Evolutionary conservation across 2,888 invertebrate species (phyloP), one percentile per base, ranked within the genome.

Genomic region (Tribolium freemani): DNA sequence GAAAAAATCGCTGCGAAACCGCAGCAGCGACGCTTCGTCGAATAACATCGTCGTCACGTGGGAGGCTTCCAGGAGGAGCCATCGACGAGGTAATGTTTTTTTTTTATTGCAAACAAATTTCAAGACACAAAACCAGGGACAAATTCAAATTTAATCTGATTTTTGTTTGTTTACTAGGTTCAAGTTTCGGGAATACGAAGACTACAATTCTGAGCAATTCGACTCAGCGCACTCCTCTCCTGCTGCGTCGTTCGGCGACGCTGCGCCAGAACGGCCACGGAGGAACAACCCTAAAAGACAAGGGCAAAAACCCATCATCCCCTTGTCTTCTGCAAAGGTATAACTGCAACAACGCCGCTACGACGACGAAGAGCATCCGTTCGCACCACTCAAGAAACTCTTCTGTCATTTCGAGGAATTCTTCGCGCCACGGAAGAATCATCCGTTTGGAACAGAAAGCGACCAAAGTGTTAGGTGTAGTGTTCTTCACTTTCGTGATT

Each of bases 361-460:
- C 72, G 38, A 78, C 75, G 38, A 72, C 76, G 75, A 72, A 84
- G 79, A 81, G 89, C 89, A 75, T 91, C 3, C 89, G 93, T 68
- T 90, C 92, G 0, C 94, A 93, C 81, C 94, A 94, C 84, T 93
- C 93, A 8, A 88, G 94, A 66, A 94, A 93, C 78, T 94, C 94
- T 13, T 94, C 94, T 84, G 93, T 95, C 0, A 92, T 94, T 60
- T 94, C 94, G 4, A 88, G 94, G 67, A 94, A 94, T 81, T 94
- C 94, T 0, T 94, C 94, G 0, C 90, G 95, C 0, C 95, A 95
- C 82, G 95, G 95, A 0, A 89, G 95, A 71, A 95, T 94, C 81
- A 91, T 97, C 64, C 90, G 95, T 3, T 90, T 96, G 63, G 97
- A 98, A 85, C 97, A 98, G 84, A 98, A 98, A 86, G 98, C 98